phyloP scores from a whole-genome alignment of 64 coral and sea anemone species.

The Dendrophyllia cribrosa region DNA sequence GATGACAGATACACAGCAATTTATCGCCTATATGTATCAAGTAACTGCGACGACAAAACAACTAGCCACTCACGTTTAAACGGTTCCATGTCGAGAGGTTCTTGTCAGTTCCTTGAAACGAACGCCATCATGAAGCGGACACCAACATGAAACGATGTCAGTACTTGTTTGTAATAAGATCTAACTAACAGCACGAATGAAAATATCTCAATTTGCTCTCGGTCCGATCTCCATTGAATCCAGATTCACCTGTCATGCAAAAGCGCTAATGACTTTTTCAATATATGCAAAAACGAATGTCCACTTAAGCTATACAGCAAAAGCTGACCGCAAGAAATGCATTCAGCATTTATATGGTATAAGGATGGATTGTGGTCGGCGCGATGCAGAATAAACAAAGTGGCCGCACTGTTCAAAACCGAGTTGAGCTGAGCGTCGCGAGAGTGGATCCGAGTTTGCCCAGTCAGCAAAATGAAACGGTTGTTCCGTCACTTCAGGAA shows the following conservation, averaged over 20 bases:
- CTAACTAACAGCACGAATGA: neutral
- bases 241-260: constrained; percentile 7
- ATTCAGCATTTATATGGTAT: neutral
- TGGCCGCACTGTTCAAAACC: neutral
- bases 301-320: neutral
- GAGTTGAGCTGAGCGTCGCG: neutral
- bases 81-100: neutral
- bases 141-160: no score
- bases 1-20: neutral
- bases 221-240: constrained; percentile 11
- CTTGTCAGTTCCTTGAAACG: neutral
- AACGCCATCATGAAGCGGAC: neutral
- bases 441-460: no score
- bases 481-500: neutral
- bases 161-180: neutral
- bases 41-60: neutral
- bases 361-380: neutral
- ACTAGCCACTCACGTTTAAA: constrained; percentile 1
- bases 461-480: neutral
- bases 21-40: neutral
- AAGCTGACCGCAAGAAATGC: neutral
- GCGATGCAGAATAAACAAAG: neutral
- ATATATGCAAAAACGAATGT: constrained; percentile 33
- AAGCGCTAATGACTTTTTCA: constrained; percentile 53
- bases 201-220: constrained; percentile 1